These are phyloP conservation scores for Drosophila neoperkinsi DNA, from an alignment of 2,888 invertebrate species.

Conservation along the genomic window DNA sequence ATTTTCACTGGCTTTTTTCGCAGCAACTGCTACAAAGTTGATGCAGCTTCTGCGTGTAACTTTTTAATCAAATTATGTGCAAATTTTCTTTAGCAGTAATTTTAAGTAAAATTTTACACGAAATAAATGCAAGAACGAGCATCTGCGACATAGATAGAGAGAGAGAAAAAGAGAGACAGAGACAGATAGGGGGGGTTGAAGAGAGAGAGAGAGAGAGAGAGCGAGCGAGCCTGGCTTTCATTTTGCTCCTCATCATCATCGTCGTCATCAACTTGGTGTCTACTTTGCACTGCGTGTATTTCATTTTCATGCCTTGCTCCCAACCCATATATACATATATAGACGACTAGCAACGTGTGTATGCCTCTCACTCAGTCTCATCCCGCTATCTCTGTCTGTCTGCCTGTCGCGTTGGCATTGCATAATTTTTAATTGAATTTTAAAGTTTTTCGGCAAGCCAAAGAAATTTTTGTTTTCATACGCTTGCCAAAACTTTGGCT, in stretches of 20 bases:
- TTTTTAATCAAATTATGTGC: slow-evolving; percentile 81
- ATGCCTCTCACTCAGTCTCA: slow-evolving; percentile 1
- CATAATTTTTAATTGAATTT: slow-evolving; percentile 82
- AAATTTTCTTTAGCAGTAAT: slow-evolving; percentile 81
- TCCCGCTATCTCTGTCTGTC: slow-evolving; percentile 16
- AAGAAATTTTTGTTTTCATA: slow-evolving; percentile 76
- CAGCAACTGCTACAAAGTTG: slow-evolving; percentile 51
- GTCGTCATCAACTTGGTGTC: slow-evolving; percentile 42
- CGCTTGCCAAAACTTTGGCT: slow-evolving; percentile 65
- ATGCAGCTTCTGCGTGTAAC: slow-evolving; percentile 69
- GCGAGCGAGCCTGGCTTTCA: slow-evolving; percentile 13
- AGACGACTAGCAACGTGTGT: background rate
- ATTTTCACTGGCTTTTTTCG: slow-evolving; percentile 9
- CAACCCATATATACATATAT: slow-evolving; percentile 1
- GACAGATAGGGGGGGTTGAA: background rate
- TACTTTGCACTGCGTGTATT: slow-evolving; percentile 66
- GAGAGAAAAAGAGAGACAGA: background rate
- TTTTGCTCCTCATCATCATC: slow-evolving; percentile 26
- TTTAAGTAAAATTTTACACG: slow-evolving; percentile 74
- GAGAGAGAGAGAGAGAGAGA: background rate
- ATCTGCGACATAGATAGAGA: slow-evolving; percentile 6
- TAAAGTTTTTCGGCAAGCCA: slow-evolving; percentile 75
- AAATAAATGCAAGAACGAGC: slow-evolving; percentile 54
- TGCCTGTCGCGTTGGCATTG: slow-evolving; percentile 50
- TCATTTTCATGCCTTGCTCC: slow-evolving; percentile 59